These are phyloP conservation scores for Lateolabrax maculatus DNA, from an alignment of 2,797 vertebrate species.

Conservation along the genomic window DNA sequence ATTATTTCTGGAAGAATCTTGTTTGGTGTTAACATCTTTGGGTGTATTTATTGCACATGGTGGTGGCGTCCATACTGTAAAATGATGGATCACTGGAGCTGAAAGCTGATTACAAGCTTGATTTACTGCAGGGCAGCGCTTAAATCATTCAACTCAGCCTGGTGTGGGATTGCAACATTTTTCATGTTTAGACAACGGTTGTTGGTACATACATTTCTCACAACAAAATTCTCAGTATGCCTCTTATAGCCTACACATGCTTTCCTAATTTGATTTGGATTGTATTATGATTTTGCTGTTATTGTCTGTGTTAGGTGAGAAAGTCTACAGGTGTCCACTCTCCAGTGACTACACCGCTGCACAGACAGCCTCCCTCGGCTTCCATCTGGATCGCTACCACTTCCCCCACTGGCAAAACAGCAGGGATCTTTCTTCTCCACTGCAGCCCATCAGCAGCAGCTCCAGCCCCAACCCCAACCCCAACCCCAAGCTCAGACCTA, in stretches of 20 bases:
- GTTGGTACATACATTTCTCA: slow-evolving; percentile 77
- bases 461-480: slow-evolving; percentile 75
- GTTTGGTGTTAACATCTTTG: slow-evolving; percentile 85
- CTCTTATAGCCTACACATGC: slow-evolving; percentile 52
- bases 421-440: slow-evolving; percentile 84
- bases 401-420: slow-evolving; percentile 89
- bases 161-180: slow-evolving; percentile 96
- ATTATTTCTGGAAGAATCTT: slow-evolving; percentile 86
- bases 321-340: slow-evolving; percentile 94
- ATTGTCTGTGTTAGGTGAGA: slow-evolving; percentile 89
- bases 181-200: slow-evolving; percentile 95
- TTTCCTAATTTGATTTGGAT: slow-evolving; percentile 65
- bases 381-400: slow-evolving; percentile 93
- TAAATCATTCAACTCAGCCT: slow-evolving; percentile 99
- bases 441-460: slow-evolving; percentile 82
- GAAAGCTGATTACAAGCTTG: slow-evolving; percentile 99
- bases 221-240: slow-evolving; percentile 63
- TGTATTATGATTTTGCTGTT: slow-evolving; percentile 56
- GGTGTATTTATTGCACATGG: slow-evolving; percentile 85
- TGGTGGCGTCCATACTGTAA: slow-evolving; percentile 85
- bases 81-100: slow-evolving; percentile 99
- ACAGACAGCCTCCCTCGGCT: slow-evolving; percentile 91
- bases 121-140: slow-evolving; percentile 99
- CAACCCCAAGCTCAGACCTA: slow-evolving; percentile 69
- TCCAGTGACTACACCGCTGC: slow-evolving; percentile 90